These are phyloP conservation scores for Telmatochromis brachygnathus DNA, from an alignment of 2,113 vertebrate species.

Conservation along the genomic window DNA sequence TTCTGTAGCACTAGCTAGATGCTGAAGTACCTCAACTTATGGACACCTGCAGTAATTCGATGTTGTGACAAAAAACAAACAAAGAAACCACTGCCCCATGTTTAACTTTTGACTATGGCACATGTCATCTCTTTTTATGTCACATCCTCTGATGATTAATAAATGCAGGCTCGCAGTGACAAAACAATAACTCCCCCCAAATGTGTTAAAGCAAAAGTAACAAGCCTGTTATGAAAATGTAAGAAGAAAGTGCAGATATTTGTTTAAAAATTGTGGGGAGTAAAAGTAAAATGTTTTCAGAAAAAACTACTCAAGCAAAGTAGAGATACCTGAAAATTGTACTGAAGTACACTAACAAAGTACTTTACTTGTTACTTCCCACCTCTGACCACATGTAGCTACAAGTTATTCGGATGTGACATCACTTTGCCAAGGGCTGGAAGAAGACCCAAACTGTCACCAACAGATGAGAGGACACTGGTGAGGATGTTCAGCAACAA, in stretches of 20 bases:
- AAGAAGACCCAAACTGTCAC: neutral
- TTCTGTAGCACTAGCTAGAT: neutral
- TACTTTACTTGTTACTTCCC: neutral
- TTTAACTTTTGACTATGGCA: neutral
- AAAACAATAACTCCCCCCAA: neutral
- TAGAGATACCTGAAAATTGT: neutral
- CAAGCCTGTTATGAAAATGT: neutral
- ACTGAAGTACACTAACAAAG: neutral
- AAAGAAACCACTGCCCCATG: neutral
- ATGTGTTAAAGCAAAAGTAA: neutral
- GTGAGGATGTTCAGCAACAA: neutral
- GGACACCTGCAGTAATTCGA: neutral
- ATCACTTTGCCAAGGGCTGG: neutral
- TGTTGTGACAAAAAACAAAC: neutral
- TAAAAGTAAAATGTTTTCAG: neutral
- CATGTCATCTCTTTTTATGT: neutral
- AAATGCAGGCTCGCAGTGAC: neutral
- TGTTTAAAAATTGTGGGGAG: neutral
- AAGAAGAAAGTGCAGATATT: neutral
- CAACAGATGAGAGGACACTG: neutral
- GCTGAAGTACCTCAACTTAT: neutral
- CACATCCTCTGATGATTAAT: neutral
- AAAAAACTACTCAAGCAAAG: neutral
- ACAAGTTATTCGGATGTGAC: neutral
- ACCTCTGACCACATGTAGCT: neutral